These are phyloP conservation scores for Halesus radiatus DNA, from an alignment of 1,140 invertebrate species.

Conservation along the genomic window DNA sequence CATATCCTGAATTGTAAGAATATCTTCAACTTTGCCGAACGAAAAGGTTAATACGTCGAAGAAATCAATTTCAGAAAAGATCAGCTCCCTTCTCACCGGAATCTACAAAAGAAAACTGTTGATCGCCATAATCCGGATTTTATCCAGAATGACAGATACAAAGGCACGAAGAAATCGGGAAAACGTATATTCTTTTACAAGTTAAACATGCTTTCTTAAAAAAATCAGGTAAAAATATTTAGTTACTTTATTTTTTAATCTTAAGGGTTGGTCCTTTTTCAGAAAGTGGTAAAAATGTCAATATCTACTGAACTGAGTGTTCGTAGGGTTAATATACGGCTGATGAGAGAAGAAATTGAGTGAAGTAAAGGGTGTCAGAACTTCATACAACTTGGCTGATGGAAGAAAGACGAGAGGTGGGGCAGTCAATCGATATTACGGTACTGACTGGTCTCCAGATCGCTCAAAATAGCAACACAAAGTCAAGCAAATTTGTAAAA, in stretches of 20 bases:
- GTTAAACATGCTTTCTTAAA: no score
- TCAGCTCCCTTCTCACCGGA: neutral
- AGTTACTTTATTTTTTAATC: no score
- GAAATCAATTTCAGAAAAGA: slow-evolving; percentile 7
- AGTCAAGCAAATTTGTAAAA: no score
- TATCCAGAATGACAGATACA: neutral
- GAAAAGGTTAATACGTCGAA: neutral
- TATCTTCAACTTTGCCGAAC: no score
- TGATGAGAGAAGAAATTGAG: slow-evolving; percentile 1
- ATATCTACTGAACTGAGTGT: no score
- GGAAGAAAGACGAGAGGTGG: neutral
- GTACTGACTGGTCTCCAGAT: neutral
- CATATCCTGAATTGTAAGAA: no score
- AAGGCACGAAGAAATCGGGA: neutral
- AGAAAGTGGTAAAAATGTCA: no score
- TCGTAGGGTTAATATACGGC: neutral
- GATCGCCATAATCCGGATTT: neutral
- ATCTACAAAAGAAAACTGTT: slow-evolving; percentile 5
- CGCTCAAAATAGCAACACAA: no score
- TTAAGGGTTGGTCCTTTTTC: no score
- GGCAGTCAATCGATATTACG: neutral
- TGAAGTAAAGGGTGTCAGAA: neutral
- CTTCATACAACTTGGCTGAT: neutral
- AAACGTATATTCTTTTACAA: neutral
- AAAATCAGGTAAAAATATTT: no score